Conservation (phyloP, 2,797 vertebrate genomes). For the Aulostomus chinensis region DNA sequence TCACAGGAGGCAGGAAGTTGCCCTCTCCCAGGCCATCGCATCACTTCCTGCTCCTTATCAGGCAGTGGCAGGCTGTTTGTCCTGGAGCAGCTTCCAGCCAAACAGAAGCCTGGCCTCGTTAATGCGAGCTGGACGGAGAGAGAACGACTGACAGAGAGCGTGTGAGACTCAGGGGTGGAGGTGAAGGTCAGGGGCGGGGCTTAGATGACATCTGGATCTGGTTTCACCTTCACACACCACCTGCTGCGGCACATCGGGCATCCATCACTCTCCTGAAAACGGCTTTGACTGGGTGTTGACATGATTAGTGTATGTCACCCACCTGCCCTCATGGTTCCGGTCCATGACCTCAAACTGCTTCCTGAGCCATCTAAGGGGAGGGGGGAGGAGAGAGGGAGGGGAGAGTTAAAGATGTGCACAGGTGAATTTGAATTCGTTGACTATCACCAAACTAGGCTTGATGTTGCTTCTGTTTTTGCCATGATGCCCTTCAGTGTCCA, state of each 20-base stretch:
- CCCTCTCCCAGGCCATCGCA: slow-evolving; percentile 54
- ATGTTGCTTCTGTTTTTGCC: too few species aligned
- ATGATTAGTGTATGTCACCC: slow-evolving; percentile 49
- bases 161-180: slow-evolving; percentile 2
- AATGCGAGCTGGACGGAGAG: not conserved
- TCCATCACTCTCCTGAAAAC: too few species aligned
- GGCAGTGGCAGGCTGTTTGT: slow-evolving; percentile 67
- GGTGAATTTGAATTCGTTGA: too few species aligned
- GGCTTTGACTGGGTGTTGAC: too few species aligned
- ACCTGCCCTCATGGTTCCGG: slow-evolving; percentile 86
- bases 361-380: slow-evolving; percentile 79
- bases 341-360: slow-evolving; percentile 88
- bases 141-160: not conserved
- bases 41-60: slow-evolving; percentile 78
- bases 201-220: slow-evolving; percentile 53
- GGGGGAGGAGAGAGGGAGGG: not conserved
- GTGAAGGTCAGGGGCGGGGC: slow-evolving; percentile 11
- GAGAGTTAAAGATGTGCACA: too few species aligned
- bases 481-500: too few species aligned
- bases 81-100: slow-evolving; percentile 60
- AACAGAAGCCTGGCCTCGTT: slow-evolving; percentile 30
- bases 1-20: slow-evolving; percentile 70
- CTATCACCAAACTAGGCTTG: too few species aligned
- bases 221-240: slow-evolving; percentile 22
- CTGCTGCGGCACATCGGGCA: slow-evolving; percentile 21